A percentile compares a stretch with the other conserved stretches of the same genome.
These are phyloP conservation scores for Tethea ocularis DNA, from an alignment of 2,888 invertebrate species.

Conservation along the genomic window DNA sequence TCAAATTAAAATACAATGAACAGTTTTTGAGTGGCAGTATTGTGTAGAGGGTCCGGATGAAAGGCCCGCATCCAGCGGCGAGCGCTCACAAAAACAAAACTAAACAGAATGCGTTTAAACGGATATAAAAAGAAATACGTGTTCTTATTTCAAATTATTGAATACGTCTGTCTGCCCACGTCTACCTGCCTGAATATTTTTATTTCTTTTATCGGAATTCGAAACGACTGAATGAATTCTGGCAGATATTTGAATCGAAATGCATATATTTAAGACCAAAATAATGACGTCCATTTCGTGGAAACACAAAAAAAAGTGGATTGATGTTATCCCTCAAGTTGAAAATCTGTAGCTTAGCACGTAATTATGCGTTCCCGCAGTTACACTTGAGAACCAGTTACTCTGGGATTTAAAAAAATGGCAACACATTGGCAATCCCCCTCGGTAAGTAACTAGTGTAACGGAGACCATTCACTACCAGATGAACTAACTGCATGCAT, in stretches of 20 bases:
- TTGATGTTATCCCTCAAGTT: slow-evolving; percentile 61
- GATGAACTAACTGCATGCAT: too few species aligned
- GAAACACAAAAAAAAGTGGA: slow-evolving; percentile 47
- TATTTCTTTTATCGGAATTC: slow-evolving; percentile 67
- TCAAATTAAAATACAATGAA: slow-evolving; percentile 84
- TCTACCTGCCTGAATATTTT: slow-evolving; percentile 71
- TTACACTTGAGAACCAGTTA: too few species aligned
- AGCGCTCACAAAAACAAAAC: slow-evolving; percentile 80
- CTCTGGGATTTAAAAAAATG: too few species aligned
- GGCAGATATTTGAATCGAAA: slow-evolving; percentile 49
- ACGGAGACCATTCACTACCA: too few species aligned
- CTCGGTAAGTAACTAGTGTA: too few species aligned
- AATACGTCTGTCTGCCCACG: slow-evolving; percentile 79
- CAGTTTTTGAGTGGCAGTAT: slow-evolving; percentile 83
- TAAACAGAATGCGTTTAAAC: slow-evolving; percentile 82
- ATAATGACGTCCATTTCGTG: slow-evolving; percentile 32
- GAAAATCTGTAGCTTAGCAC: too few species aligned
- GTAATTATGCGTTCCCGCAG: too few species aligned
- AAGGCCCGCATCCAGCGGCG: slow-evolving; percentile 75
- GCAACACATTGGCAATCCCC: too few species aligned
- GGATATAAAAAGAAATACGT: slow-evolving; percentile 82
- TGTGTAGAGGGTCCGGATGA: slow-evolving; percentile 78
- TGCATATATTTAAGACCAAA: slow-evolving; percentile 32
- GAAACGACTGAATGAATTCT: slow-evolving; percentile 64
- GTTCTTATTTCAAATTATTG: slow-evolving; percentile 82